These are phyloP conservation scores for Mus pahari DNA, from an alignment of 2,113 vertebrate species.

Conservation along the genomic window DNA sequence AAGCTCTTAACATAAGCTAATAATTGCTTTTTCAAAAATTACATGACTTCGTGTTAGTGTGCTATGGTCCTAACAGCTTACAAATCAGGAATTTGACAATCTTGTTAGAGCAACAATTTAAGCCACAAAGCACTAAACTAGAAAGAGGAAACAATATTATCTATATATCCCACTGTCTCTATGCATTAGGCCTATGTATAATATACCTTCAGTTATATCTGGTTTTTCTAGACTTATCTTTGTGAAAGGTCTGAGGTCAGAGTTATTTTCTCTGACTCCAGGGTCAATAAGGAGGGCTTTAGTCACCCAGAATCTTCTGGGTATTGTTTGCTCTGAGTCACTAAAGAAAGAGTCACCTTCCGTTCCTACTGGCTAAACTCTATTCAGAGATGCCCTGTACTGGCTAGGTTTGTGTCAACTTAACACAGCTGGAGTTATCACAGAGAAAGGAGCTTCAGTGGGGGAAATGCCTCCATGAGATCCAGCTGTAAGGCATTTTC, in stretches of 20 bases:
- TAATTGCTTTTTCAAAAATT: neutral
- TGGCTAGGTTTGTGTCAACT: too few species aligned
- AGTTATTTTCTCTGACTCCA: slow-evolving; percentile 27
- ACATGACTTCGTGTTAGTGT: neutral
- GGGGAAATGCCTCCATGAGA: too few species aligned
- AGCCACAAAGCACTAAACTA: neutral
- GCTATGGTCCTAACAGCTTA: neutral
- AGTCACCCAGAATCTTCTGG: neutral
- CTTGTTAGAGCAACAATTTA: neutral
- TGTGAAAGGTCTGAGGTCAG: neutral
- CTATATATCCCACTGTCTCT: neutral
- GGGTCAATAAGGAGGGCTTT: neutral
- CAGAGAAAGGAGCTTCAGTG: too few species aligned
- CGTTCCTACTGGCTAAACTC: neutral
- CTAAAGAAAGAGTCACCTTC: neutral
- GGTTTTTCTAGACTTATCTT: slow-evolving; percentile 7
- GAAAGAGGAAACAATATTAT: neutral
- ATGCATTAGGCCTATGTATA: neutral
- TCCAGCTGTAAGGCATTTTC: too few species aligned
- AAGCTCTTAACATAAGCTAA: neutral
- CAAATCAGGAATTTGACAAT: neutral
- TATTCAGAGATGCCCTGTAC: too few species aligned
- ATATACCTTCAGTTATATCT: slow-evolving; percentile 17
- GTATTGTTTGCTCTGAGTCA: neutral
- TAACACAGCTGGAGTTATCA: too few species aligned